These are phyloP conservation scores for Microplitis manilae DNA, from an alignment of 2,888 invertebrate species.

Conservation along the genomic window DNA sequence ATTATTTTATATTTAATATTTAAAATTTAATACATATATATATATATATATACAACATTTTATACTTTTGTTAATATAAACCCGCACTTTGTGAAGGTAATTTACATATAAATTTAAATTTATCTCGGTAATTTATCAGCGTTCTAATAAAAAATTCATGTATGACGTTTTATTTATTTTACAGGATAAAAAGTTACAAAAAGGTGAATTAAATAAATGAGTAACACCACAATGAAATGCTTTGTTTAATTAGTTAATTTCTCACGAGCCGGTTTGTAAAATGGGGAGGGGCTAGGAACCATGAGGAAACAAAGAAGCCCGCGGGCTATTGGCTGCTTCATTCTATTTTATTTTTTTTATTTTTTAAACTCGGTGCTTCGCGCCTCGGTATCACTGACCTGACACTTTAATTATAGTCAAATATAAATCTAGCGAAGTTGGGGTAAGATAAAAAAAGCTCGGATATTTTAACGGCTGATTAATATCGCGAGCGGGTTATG, in stretches of 20 bases:
- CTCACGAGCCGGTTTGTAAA: constrained; percentile 55
- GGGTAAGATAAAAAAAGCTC: constrained; percentile 40
- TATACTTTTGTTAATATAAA: neutral
- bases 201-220: constrained; percentile 9
- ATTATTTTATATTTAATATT: too few relatives aligned
- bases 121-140: constrained; percentile 2
- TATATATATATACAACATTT: too few relatives aligned
- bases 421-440: constrained; percentile 61
- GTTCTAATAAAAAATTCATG: neutral
- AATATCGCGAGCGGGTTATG: constrained; percentile 26
- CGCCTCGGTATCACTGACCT: constrained; percentile 63
- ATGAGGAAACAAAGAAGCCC: constrained; percentile 7
- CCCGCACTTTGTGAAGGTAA: neutral
- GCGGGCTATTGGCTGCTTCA: constrained; percentile 40
- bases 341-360: constrained; percentile 51
- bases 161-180: neutral
- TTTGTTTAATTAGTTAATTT: constrained; percentile 68
- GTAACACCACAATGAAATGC: constrained; percentile 17
- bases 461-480: constrained; percentile 35
- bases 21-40: too few relatives aligned
- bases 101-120: neutral
- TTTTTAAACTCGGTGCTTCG: constrained; percentile 51
- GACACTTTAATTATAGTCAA: constrained; percentile 70
- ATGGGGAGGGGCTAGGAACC: neutral
- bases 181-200: constrained; percentile 4